Evolutionary conservation across 1,140 invertebrate genomes (phyloP).

Genomic region (Drosophila nebulosa): DNA sequence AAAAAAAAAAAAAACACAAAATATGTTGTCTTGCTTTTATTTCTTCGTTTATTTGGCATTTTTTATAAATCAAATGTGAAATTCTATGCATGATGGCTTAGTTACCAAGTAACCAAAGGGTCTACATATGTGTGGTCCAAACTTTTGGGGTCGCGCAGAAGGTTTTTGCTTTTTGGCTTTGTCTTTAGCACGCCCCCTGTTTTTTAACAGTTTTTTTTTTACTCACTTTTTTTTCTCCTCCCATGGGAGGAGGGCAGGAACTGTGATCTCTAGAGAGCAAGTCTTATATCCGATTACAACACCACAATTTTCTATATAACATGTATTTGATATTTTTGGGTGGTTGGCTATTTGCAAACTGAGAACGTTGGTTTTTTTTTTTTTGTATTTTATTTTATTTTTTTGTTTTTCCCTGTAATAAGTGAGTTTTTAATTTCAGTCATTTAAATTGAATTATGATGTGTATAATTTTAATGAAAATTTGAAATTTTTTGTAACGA

Average conservation of each 20-base stretch:
- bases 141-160: not conserved
- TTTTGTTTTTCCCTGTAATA: slow-evolving; percentile 12
- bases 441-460: slow-evolving; percentile 17
- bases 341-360: slow-evolving; percentile 26
- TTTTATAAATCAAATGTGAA: slow-evolving; percentile 66
- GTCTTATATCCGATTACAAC: slow-evolving; percentile 77
- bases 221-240: not conserved
- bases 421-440: slow-evolving; percentile 49
- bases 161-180: slow-evolving; percentile 27
- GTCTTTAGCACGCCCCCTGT: slow-evolving; percentile 34
- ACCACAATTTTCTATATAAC: slow-evolving; percentile 44
- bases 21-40: slow-evolving; percentile 14
- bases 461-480: not conserved
- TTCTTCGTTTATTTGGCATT: slow-evolving; percentile 7
- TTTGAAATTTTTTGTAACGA: not conserved
- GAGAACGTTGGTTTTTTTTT: slow-evolving; percentile 37
- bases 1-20: too few species aligned
- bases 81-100: slow-evolving; percentile 56
- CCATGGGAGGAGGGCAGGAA: not conserved
- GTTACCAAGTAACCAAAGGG: slow-evolving; percentile 18
- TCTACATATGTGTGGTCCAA: slow-evolving; percentile 4
- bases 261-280: slow-evolving; percentile 50
- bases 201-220: slow-evolving; percentile 4
- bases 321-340: slow-evolving; percentile 18
- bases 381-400: not conserved